Evolutionary conservation across 2,797 vertebrate genomes (phyloP).

Genomic region (Oreortyx pictus): DNA sequence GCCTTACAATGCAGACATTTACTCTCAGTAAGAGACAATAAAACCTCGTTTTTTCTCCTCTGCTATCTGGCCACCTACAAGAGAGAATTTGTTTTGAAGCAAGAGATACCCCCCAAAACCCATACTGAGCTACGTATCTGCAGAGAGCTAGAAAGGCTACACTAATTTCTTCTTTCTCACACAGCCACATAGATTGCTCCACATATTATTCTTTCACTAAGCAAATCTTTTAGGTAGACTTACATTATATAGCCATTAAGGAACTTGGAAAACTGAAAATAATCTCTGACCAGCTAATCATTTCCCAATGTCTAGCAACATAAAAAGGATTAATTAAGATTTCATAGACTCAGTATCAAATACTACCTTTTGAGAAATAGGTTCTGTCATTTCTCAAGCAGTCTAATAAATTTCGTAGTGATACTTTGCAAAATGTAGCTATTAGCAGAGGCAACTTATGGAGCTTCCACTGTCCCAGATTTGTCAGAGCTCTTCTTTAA

Average conservation of each 20-base stretch:
- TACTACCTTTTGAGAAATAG: not conserved
- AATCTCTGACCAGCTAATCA: not conserved
- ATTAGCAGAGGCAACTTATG: not conserved
- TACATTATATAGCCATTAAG: not conserved
- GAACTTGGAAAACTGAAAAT: not conserved
- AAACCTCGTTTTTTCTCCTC: not conserved
- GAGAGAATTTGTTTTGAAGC: conserved; percentile 14
- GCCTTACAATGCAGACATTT: not conserved
- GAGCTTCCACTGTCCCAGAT: not conserved
- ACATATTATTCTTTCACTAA: not conserved
- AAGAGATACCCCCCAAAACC: not conserved
- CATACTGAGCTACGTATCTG: not conserved
- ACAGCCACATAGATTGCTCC: not conserved
- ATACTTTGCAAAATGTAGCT: not conserved
- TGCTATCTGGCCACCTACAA: not conserved
- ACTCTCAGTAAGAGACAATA: conserved; percentile 39
- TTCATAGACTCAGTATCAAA: not conserved
- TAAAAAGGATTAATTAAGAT: not conserved
- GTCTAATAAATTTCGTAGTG: not conserved
- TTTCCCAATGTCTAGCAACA: not conserved
- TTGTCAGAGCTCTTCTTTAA: not conserved
- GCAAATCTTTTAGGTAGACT: not conserved
- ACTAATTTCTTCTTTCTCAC: not conserved
- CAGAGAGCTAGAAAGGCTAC: not conserved
- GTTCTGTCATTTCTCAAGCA: not conserved